phyloP scores from a whole-genome alignment of 2,113 vertebrate genomes.

The Myxocyprinus asiaticus region DNA sequence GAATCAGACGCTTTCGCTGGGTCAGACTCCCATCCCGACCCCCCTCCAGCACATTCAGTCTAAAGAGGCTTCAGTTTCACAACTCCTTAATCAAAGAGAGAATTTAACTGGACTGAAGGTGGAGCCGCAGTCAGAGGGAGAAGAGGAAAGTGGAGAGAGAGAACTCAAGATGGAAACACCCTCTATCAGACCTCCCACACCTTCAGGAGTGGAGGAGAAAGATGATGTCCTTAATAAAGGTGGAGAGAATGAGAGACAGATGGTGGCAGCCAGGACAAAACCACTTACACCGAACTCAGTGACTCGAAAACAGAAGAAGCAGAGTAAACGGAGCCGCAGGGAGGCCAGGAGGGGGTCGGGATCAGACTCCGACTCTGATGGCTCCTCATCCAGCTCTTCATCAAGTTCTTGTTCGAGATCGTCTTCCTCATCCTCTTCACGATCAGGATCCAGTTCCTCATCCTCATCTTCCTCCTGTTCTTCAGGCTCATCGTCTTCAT shows the following conservation, averaged over 20 bases:
- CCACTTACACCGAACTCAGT: slow-evolving; percentile 90
- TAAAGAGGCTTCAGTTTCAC: slow-evolving; percentile 63
- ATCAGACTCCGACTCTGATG: slow-evolving; percentile 87
- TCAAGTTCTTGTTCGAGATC: slow-evolving; percentile 93
- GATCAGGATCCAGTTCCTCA: slow-evolving; percentile 75
- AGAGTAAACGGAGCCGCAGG: slow-evolving; percentile 70
- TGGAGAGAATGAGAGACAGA: slow-evolving; percentile 74
- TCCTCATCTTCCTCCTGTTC: slow-evolving; percentile 86
- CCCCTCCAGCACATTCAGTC: slow-evolving; percentile 75
- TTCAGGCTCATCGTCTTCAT: slow-evolving; percentile 92
- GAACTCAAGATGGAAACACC: slow-evolving; percentile 79
- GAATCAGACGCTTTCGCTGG: slow-evolving; percentile 47
- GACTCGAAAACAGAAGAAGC: slow-evolving; percentile 85
- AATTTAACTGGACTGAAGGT: slow-evolving; percentile 79
- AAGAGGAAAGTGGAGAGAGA: slow-evolving; percentile 76
- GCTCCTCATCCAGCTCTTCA: slow-evolving; percentile 82
- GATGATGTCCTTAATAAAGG: slow-evolving; percentile 59
- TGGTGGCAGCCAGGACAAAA: slow-evolving; percentile 95
- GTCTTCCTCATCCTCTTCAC: slow-evolving; percentile 89
- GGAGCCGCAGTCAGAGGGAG: slow-evolving; percentile 79
- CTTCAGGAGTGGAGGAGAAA: slow-evolving; percentile 74
- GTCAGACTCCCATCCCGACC: slow-evolving; percentile 75
- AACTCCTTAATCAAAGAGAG: slow-evolving; percentile 63
- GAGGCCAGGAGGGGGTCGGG: slow-evolving; percentile 76
- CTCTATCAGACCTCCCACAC: slow-evolving; percentile 71